Percentiles rank a stretch among this genome's conserved stretches.
Conservation (phyloP, 2,113 vertebrate genomes). For the Gallinago media region DNA sequence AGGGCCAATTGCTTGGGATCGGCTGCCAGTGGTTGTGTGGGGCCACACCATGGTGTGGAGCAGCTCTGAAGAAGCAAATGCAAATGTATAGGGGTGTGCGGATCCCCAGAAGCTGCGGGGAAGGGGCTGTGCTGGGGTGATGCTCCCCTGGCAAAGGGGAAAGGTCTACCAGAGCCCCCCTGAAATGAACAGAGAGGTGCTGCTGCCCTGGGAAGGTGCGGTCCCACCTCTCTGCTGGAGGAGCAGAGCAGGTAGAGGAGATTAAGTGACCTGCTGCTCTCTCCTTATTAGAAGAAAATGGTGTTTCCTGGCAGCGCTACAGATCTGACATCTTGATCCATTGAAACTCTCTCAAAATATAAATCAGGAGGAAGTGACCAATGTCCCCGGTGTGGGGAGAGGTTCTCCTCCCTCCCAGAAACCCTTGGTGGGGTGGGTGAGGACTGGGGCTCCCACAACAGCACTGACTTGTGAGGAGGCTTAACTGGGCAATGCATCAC, state of each 20-base stretch:
- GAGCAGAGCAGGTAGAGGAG: neutral
- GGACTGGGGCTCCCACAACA: rapidly evolving
- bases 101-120: neutral
- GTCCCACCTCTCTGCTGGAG: neutral
- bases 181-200: neutral
- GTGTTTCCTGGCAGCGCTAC: neutral
- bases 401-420: neutral
- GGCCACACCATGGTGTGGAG: rapidly evolving
- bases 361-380: neutral
- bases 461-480: neutral
- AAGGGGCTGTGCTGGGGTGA: neutral
- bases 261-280: neutral
- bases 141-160: neutral
- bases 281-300: neutral
- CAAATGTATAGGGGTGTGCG: rapidly evolving
- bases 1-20: neutral
- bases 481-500: neutral
- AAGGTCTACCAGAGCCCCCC: neutral
- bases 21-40: neutral
- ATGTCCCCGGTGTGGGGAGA: rapidly evolving
- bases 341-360: neutral
- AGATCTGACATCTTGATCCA: neutral
- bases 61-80: neutral
- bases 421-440: rapidly evolving
- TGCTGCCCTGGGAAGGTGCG: neutral